Base-by-base conservation (phyloP, 2,113 vertebrate species). In the Stictonetta naevosa region DNA sequence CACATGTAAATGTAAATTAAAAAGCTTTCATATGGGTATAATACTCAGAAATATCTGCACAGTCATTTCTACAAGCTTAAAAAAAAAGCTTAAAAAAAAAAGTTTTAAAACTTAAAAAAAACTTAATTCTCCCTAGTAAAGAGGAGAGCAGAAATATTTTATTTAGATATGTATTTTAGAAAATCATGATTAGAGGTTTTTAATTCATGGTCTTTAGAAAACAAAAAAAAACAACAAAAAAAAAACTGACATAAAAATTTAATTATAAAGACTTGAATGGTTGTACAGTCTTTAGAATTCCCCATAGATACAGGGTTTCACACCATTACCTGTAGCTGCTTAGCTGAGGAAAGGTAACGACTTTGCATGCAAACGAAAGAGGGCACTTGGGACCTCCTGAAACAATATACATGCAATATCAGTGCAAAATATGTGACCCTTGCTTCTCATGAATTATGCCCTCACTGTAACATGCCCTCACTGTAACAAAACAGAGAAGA, bases 341-440 rank as follows among this genome's bases (percentile, higher is more conserved):
- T 92, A 92, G 42, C 60, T 83, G 68, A 83, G 73, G 25, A 84
- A 93, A 94, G 81, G 44, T 63, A 79, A 81, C 74, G 92, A 86
- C 40, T 88, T 94, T 72, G 8, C 59, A 83, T 91, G 28, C 46
- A 72, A 78, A 91, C 64, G 74, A 74, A 95, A 93, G 15, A 62
- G n/a, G 79, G 12, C 72, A 48, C 96, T 90, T 63, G 90, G 80
- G 84, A 93, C n/a, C 28, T 81, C 38, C 28, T 56, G 62, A 78
- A 94, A 55, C 28, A n/a, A 75, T 80, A 84, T 31, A 34, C 11
- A 31, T 69, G 26, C 22, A 82, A 63, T 68, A 36, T 22, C 19
- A 25, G 48, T 53, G 22, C 42, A 64, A 84, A 91, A 63, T 73
- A 84, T 20, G 50, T 71, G 28, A 8, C 38, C 29, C 36, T 89